Conservation (phyloP, 1,140 invertebrate genomes). For the Coboldia fuscipes region DNA sequence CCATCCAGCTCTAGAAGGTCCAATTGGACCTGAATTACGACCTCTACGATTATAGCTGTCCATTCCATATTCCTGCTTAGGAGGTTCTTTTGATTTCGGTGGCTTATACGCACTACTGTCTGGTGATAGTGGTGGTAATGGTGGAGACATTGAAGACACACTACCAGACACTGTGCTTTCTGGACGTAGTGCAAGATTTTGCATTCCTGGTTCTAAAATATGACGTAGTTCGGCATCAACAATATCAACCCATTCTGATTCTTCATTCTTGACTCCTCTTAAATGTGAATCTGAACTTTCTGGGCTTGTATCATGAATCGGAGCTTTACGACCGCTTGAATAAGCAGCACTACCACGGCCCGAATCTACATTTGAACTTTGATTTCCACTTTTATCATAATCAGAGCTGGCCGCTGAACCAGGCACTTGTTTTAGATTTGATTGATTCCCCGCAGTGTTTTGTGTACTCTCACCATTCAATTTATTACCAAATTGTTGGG, state of each 20-base stretch:
- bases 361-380: constrained; percentile 50
- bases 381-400: constrained; percentile 45
- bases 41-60: constrained; percentile 5
- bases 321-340: constrained; percentile 35
- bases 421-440: constrained; percentile 22
- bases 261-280: constrained; percentile 21
- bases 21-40: constrained; percentile 2
- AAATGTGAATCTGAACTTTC: constrained; percentile 7
- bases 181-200: constrained; percentile 26
- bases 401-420: constrained; percentile 33
- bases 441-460: constrained; percentile 15
- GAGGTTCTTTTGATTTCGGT: neutral
- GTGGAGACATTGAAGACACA: constrained; percentile 47
- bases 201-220: constrained; percentile 46
- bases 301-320: constrained; percentile 7
- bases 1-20: constrained; percentile 5
- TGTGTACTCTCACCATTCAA: neutral
- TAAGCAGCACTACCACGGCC: constrained; percentile 53
- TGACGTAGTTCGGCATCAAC: constrained; percentile 58
- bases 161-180: constrained; percentile 23
- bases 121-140: constrained; percentile 51
- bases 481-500: constrained; percentile 1
- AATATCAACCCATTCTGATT: constrained; percentile 65
- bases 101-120: constrained; percentile 23
- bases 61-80: constrained; percentile 5